Base-by-base conservation (phyloP, 2,797 vertebrate genomes). In the Myotis pilosus region DNA sequence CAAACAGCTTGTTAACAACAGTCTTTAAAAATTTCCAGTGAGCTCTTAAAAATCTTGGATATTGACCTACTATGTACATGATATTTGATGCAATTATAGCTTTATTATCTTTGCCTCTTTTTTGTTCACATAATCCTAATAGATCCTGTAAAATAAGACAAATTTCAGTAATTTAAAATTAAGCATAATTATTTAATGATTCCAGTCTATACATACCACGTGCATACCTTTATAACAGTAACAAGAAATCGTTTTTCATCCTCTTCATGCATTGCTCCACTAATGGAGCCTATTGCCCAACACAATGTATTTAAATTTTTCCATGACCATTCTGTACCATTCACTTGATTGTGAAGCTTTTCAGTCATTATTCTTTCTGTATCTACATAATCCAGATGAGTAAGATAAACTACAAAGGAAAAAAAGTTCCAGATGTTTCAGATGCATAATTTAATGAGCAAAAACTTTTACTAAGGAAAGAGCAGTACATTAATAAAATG, bases 1-100 rank as follows among this genome's bases (percentile, higher is more conserved):
- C 99, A 96, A 99, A 99, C 3, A 99, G 98, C 96, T 99, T 99
- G 98, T 99, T 99, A 96, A 99, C 99, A 11, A 99, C 99, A 0
- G 99, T 99, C 98, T 99, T 99, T 96, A 99, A 98, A 98, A 99
- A 99, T 96, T 99, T 99, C 99, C 99, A 99, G 97, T 99, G 99
- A 83, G 99, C 99, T 97, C 99, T 98, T 97, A 99, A 98, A 97
- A 99, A 99, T 17, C 99, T 98, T 90, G 99, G 99, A 97, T 99
- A 99, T 97, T 99, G 99, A 95, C 99, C 99, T 81, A 99, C 99
- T 92, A 99, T 99, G 91, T 99, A 99, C 99, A 99, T 99, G 96
- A 99, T 99, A 98, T 99, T 99, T 95, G 99, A 99, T 96, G 99
- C 99, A 49, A 99, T 99, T 97, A 99, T 99, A 97, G 99, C 99